A percentile compares a stretch with the other conserved stretches of the same genome.
Conservation (phyloP, 2,113 vertebrate genomes). For the Syngnathus floridae region DNA sequence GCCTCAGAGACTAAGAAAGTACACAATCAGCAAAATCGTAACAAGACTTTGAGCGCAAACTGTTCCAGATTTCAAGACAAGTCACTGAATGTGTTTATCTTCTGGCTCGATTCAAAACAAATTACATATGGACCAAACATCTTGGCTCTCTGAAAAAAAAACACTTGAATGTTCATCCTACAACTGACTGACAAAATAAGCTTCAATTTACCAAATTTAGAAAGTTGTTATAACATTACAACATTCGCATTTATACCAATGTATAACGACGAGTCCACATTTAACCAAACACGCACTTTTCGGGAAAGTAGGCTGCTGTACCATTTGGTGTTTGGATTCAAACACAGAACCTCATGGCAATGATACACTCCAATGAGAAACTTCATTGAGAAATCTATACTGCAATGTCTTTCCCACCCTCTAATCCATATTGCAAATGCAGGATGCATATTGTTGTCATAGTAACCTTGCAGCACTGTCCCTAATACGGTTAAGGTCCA, state of each 20-base stretch:
- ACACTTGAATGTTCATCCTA: neutral
- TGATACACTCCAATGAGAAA: neutral
- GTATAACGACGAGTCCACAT: too few relatives aligned
- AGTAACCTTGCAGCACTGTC: neutral
- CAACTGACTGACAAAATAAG: neutral
- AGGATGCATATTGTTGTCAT: neutral
- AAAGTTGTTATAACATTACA: neutral
- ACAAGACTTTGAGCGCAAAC: neutral
- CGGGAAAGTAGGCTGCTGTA: too few relatives aligned
- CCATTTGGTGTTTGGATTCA: too few relatives aligned
- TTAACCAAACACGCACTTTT: too few relatives aligned
- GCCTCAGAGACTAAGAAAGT: constrained; percentile 14
- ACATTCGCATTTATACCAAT: too few relatives aligned
- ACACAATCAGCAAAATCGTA: neutral
- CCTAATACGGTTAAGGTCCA: neutral
- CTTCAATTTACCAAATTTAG: neutral
- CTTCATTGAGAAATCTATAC: too few relatives aligned
- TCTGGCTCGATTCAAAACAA: neutral
- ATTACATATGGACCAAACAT: neutral
- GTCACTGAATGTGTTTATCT: neutral
- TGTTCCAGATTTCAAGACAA: constrained; percentile 5
- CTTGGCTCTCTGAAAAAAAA: neutral
- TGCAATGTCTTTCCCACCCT: too few relatives aligned
- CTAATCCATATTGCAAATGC: neutral
- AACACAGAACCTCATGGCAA: too few relatives aligned